These are phyloP conservation scores for Eupsittula cactorum DNA, from an alignment of 2,113 vertebrate species.

Conservation along the genomic window DNA sequence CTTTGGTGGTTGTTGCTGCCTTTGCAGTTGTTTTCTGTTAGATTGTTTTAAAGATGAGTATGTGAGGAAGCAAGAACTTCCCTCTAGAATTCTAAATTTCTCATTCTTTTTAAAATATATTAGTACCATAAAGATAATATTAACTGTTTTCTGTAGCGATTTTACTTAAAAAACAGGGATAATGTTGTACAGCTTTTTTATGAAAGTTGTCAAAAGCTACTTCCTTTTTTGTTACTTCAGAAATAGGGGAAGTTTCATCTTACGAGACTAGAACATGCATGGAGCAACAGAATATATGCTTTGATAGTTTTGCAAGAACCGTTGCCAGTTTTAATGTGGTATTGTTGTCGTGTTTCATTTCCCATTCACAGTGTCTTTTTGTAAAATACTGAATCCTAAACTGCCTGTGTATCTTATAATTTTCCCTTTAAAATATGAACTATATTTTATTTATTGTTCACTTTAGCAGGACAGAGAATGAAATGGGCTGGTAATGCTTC, in stretches of 20 bases:
- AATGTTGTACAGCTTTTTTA: not conserved
- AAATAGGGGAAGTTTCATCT: constrained; percentile 36
- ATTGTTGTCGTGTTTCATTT: not conserved
- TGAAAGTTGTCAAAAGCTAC: not conserved
- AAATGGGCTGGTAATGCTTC: not conserved
- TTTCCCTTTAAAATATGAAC: not conserved
- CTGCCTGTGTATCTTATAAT: not conserved
- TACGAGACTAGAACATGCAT: not conserved
- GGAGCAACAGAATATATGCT: not conserved
- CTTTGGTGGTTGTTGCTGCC: not conserved
- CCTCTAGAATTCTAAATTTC: not conserved
- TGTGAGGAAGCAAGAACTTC: not conserved
- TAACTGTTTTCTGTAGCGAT: not conserved
- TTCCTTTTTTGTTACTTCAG: not conserved
- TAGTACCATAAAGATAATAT: not conserved
- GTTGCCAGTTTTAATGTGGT: not conserved
- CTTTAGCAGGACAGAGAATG: not conserved
- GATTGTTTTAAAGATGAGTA: not conserved
- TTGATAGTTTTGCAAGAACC: constrained; percentile 40
- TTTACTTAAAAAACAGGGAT: not conserved
- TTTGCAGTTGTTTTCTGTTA: not conserved
- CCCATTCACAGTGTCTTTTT: not conserved
- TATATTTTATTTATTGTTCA: not conserved
- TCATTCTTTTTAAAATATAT: not conserved
- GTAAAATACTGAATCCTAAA: not conserved